phyloP scores from a whole-genome alignment of 2,113 vertebrate species.

The Nyctereutes procyonoides region DNA sequence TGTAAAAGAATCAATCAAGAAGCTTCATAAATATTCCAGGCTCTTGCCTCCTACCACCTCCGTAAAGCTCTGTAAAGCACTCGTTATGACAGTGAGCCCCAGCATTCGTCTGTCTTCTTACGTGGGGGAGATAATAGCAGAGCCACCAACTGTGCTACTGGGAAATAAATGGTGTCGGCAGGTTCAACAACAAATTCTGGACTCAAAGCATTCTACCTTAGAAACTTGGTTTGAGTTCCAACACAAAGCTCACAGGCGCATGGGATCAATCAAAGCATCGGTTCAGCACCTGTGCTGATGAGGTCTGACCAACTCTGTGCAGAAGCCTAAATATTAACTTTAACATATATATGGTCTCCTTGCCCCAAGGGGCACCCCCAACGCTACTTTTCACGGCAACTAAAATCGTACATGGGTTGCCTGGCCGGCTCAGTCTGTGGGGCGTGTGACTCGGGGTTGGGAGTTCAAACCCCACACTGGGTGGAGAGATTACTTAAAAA shows the following conservation, averaged over 20 bases:
- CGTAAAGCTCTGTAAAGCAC: neutral
- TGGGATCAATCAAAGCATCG: neutral
- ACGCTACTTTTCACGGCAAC: neutral
- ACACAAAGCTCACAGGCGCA: fast-evolving
- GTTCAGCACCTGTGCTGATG: fast-evolving
- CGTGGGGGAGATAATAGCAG: neutral
- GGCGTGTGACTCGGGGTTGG: neutral
- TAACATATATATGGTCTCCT: fast-evolving
- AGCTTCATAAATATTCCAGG: slow-evolving; percentile 19
- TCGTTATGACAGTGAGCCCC: fast-evolving
- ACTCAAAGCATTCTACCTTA: neutral
- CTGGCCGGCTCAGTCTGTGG: neutral
- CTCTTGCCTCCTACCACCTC: slow-evolving; percentile 40
- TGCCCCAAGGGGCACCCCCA: neutral
- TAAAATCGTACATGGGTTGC: fast-evolving
- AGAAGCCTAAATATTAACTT: fast-evolving
- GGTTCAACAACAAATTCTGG: neutral
- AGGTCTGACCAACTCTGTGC: fast-evolving
- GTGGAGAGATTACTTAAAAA: neutral
- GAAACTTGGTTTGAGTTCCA: neutral
- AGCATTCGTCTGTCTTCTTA: neutral
- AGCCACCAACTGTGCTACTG: neutral
- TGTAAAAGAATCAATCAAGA: slow-evolving; percentile 70
- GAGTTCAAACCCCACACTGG: neutral
- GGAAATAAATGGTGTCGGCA: neutral